Evolutionary conservation across 2,797 vertebrate species (phyloP), one percentile per base, ranked within the genome.

Genomic region (Myotis daubentonii): DNA sequence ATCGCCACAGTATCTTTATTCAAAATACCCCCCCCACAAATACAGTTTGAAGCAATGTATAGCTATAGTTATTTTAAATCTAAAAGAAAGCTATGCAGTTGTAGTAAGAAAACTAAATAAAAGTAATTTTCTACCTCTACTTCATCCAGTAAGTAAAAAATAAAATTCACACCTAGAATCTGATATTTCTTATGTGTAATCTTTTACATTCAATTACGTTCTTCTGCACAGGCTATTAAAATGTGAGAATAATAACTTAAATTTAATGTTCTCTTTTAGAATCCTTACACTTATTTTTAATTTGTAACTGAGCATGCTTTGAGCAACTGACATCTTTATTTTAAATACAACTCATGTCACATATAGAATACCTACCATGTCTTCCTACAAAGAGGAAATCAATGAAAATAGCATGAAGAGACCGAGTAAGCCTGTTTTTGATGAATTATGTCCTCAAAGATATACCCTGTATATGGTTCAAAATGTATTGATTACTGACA

Each of bases 361-460:
- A 97, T 72, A 38, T 15, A 96, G 87, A 97, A 55, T 28, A 92
- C 22, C 87, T 41, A 94, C 85, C 68, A 23, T 87, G 76, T 96
- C 33, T 66, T 93, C 28, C 81, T 53, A 49, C 28, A 49, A 51
- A 85, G 66, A n/a, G 75, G 96, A 97, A 96, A 96, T 89, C 92
- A 94, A 96, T 92, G 91, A 90, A 95, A 98, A 96, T 78, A 94
- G 80, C 57, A 89, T 82, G 89, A 93, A 93, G 96, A 96, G 33
- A 0, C 6, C 28, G 91, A 95, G 87, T 30, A 92, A 96, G 30
- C 15, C 23, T 60, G 49, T 5, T 68, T 98, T 93, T 97, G 88
- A 97, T 95, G 91, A 98, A 97, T 97, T 93, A 96, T 72, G 53
- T 97, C 68, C 92, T 97, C 97, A 97, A 97, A 97, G 94, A 97